Evolutionary conservation across 2,113 vertebrate species (phyloP), one percentile per base, ranked within the genome.

Genomic region (Tinamus guttatus): DNA sequence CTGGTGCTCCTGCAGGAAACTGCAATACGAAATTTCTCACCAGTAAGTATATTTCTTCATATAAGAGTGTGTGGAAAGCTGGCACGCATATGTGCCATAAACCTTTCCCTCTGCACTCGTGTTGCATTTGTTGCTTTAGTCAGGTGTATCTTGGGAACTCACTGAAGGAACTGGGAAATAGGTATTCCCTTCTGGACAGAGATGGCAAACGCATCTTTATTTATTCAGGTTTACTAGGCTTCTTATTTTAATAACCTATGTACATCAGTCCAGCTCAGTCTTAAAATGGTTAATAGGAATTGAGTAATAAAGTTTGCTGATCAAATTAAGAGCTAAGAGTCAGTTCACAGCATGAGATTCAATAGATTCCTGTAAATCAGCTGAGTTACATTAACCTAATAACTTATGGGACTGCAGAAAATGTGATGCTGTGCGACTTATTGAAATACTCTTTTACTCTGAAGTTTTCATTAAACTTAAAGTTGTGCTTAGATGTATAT

Each of bases 31-130:
- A 85, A 90, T n/a, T 64, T 96, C 45, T 92, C 87, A 73, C 92
- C 58, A 2, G 97, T 98, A 88, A 97, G 98, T 98, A 67, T 76
- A 6, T 47, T 60, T 63, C 58, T 94, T 58, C 45, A 3, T 17
- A 7, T 25, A 24, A 27, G 47, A n/a, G 38, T 52, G 25, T 0
- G 0, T 9, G 30, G 4, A 40, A 20, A 67, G 28, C 25, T 76
- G 38, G 89, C 40, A 36, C 5, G 7, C 2, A 11, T 18, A 8
- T 0, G 7, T 41, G 49, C 19, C 69, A 24, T 69, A 38, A 6
- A 30, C 11, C 38, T 70, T 85, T 54, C 56, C 41, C 22, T 38
- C 82, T 69, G 13, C 14, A 47, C 49, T 82, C 14, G 27, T 22
- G 14, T 12, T 25, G 22, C 4, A 3, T n/a, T 73, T 69, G 11